These are phyloP conservation scores for Eclectus roratus DNA, from an alignment of 2,113 vertebrate species.

Conservation along the genomic window DNA sequence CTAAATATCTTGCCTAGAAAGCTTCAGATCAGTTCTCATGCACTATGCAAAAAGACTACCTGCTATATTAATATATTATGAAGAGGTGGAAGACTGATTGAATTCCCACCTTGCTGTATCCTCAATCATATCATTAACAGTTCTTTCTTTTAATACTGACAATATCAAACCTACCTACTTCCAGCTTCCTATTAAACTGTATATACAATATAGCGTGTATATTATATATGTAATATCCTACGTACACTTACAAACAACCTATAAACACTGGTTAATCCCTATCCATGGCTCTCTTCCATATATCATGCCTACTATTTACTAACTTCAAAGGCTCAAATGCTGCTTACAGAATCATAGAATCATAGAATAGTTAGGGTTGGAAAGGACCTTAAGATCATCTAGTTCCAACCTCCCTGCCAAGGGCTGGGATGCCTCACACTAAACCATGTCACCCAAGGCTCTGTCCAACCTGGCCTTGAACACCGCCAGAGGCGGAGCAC, in stretches of 20 bases:
- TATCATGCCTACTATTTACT: neutral
- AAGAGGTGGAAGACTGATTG: neutral
- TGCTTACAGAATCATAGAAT: neutral
- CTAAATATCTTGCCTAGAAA: neutral
- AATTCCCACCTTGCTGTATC: neutral
- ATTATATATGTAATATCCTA: neutral
- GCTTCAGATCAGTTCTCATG: neutral
- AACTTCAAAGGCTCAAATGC: neutral
- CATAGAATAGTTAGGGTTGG: too few species aligned
- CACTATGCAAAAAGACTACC: slow-evolving; percentile 8
- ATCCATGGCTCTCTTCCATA: neutral
- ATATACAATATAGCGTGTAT: neutral
- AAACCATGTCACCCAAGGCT: too few species aligned
- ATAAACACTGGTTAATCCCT: neutral
- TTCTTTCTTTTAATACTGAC: neutral
- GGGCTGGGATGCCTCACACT: too few species aligned
- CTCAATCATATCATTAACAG: neutral
- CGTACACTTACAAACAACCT: neutral
- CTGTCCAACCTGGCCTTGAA: too few species aligned
- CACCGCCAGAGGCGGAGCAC: fast-evolving
- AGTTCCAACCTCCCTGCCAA: too few species aligned
- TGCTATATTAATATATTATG: neutral
- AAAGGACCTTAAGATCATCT: too few species aligned
- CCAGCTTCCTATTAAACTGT: neutral
- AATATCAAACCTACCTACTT: neutral